Evolutionary conservation across 2,113 vertebrate genomes (phyloP), one percentile per base, ranked within the genome.

Genomic region (Ondatra zibethicus): DNA sequence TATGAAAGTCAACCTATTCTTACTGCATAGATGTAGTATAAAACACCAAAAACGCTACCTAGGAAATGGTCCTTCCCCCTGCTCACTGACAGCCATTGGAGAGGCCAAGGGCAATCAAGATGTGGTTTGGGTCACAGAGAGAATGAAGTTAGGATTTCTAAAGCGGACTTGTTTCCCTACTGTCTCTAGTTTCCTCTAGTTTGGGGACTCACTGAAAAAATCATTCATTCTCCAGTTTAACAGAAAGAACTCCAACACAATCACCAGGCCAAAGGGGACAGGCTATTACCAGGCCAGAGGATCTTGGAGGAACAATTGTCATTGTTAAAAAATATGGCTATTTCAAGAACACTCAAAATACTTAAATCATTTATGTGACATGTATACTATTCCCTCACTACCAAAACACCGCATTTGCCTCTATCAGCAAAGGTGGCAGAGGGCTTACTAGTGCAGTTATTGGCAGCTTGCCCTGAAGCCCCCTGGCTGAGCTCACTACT

Each of bases 301-400:
- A 58, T 76, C 50, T 76, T 88, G 21, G 16, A 96, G 88, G n/a
- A 39, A 86, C n/a, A 23, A 19, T 47, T 42, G 76, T 70, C 93
- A 84, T 58, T 31, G 36, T 47, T 72, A 72, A 85, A 85, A 33
- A 94, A 55, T 11, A 80, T 12, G 61, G 3, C 21, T 31, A 72
- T 84, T 92, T 86, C 52, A 76, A 50, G 19, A 96, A 72, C 42
- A 76, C 7, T 66, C 21, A 25, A 65, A 93, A 85, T 72, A 66
- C 90, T 36, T 70, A 36, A 92, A 92, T 61, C 12, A 76, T 55
- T 61, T 66, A 58, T 84, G 58, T 45, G 88, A 86, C n/a, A 39
- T 93, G 29, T 45, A 52, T 86, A 61, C 23, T 39, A 80, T n/a
- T 82, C 39, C 55, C 31, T 61, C 55, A 55, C 70, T 92, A 90